Evolutionary conservation across 2,113 vertebrate species (phyloP).

Genomic region (Hemichromis elongatus): DNA sequence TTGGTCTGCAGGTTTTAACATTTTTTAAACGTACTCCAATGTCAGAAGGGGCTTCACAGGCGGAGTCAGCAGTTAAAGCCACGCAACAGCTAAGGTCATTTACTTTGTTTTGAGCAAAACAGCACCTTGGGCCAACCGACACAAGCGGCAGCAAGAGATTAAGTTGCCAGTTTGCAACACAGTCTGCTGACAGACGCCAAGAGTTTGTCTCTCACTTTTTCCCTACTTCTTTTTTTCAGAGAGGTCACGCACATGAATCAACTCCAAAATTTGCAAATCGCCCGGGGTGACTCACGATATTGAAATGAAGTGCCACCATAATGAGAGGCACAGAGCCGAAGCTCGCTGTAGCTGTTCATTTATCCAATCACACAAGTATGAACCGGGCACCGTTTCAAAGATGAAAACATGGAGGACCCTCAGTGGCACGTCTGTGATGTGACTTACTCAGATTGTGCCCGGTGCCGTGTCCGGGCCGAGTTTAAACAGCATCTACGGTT

Average conservation of each 20-base stretch:
- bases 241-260: constrained; percentile 46
- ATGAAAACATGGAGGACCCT: constrained; percentile 31
- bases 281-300: constrained; percentile 54
- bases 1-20: not conserved
- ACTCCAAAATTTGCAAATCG: not conserved
- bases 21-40: not conserved
- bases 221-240: not conserved
- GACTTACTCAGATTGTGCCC: constrained; percentile 27
- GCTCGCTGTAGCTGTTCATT: constrained; percentile 35
- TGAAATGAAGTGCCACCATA: constrained; percentile 47
- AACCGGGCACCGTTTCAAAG: constrained; percentile 34
- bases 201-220: not conserved
- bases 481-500: not conserved
- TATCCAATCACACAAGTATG: constrained; percentile 51
- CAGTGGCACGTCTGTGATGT: constrained; percentile 30
- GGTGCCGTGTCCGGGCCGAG: constrained; percentile 28
- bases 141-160: not conserved
- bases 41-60: not conserved
- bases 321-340: constrained; percentile 47
- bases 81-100: not conserved
- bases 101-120: constrained; percentile 39
- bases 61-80: constrained; percentile 25
- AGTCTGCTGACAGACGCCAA: constrained; percentile 17
- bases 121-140: not conserved
- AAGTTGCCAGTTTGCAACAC: constrained; percentile 13